These are phyloP conservation scores for Drosophila teissieri DNA, from an alignment of 1,140 invertebrate genomes.

Conservation along the genomic window DNA sequence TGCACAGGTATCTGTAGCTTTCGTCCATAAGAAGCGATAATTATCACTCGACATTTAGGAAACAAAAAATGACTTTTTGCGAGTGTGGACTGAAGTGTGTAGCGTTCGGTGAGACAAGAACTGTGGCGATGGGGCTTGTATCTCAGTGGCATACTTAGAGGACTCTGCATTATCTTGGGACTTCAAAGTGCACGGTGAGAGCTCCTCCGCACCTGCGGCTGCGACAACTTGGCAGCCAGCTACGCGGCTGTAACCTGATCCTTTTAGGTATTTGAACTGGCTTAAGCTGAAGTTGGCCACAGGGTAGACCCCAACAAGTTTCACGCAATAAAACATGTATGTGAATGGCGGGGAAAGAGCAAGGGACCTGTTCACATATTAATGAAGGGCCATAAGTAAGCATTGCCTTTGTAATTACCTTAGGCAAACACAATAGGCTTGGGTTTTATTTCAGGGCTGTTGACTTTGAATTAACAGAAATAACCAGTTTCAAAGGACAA, in stretches of 20 bases:
- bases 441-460: constrained; percentile 47
- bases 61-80: background rate
- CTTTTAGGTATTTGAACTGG: constrained; percentile 50
- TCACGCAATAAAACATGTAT: constrained; percentile 64
- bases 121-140: constrained; percentile 3
- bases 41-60: background rate
- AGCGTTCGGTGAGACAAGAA: background rate
- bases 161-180: constrained; percentile 48
- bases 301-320: constrained; percentile 10
- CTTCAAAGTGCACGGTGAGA: constrained; percentile 67
- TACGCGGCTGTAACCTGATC: constrained; percentile 33
- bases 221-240: constrained; percentile 35
- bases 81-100: constrained; percentile 14
- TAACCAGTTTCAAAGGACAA: constrained; percentile 30
- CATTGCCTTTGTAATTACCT: constrained; percentile 65
- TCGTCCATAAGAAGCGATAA: background rate
- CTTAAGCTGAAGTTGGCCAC: constrained; percentile 16
- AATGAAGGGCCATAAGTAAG: constrained; percentile 63
- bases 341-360: constrained; percentile 12
- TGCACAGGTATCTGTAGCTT: no score
- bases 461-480: constrained; percentile 76
- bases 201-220: constrained; percentile 58
- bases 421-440: constrained; percentile 51
- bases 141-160: constrained; percentile 37
- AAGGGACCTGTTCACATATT: constrained; percentile 40